Evolutionary conservation across 2,888 invertebrate genomes (phyloP), one percentile per base, ranked within the genome.

Genomic region (Catocala fraxini): DNA sequence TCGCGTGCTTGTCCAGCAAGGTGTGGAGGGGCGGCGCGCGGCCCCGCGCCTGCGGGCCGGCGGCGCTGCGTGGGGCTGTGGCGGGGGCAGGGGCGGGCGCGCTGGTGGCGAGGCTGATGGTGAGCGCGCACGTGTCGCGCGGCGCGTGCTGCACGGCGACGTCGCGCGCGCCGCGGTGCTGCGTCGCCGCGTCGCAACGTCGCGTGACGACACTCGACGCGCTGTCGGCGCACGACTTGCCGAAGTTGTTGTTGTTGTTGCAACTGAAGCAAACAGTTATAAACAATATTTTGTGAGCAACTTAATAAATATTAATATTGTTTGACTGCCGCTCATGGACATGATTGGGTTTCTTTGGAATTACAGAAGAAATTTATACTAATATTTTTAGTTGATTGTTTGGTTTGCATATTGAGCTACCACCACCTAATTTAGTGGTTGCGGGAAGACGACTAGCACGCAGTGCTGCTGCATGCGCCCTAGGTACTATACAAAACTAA

Each of bases 61-160:
- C 15, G 15, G 15, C 15, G 15, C 15, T 15, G 15, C 15, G 15
- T 1, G 25, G 25, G 25, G 1, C 15, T 0, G 15, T 0, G 2
- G 25, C 25, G 25, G 4, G 25, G 3, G 25, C 3, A 4, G 25
- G 1, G 25, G 1, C 25, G 25, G 25, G 25, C 25, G 25, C 41
- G 11, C 34, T 7, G 4, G n/a, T 6, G 3, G 15, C 33, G 7
- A 51, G 47, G 46, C n/a, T 47, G 46, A 12, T 33, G 13, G 56
- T 13, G 25, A 52, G 45, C 13, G 13, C 5, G n/a, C 6, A 41
- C 33, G 51, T 10, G 9, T 35, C 41, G 7, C n/a, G 7, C n/a
- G 59, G n/a, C 0, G 35, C n/a, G 54, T 59, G 53, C n/a, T 54
- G 59, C 5, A 54, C 11, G 48, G 15, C 25, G 3, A 4, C 25